These are phyloP conservation scores for Epinephelus fuscoguttatus DNA, from an alignment of 2,113 vertebrate species.

Conservation along the genomic window DNA sequence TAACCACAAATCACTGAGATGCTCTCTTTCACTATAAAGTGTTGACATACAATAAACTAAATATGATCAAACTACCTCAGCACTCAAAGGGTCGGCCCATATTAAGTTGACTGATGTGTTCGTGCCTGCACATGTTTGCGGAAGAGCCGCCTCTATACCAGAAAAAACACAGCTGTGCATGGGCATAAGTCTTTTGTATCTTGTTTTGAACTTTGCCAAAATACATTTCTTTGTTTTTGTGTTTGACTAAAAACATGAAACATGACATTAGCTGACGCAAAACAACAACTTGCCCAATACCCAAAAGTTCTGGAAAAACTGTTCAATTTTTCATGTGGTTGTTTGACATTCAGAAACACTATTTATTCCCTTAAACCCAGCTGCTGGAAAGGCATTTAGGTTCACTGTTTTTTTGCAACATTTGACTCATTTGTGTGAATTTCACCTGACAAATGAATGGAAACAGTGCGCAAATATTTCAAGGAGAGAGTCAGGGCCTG, in stretches of 20 bases:
- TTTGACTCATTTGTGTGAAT: conserved; percentile 36
- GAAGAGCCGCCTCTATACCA: neutral
- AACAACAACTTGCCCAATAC: conserved; percentile 20
- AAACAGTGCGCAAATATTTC: conserved; percentile 37
- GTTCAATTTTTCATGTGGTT: neutral
- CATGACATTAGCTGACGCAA: conserved; percentile 20
- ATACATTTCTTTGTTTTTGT: conserved; percentile 7
- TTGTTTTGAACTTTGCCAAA: neutral
- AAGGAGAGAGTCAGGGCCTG: neutral
- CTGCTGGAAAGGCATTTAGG: neutral
- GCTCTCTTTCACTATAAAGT: neutral
- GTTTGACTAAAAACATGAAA: conserved; percentile 28
- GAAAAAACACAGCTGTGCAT: conserved; percentile 20
- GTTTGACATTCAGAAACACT: conserved; percentile 17
- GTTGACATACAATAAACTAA: conserved; percentile 6
- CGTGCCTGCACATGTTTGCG: conserved; percentile 36
- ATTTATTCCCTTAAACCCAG: conserved; percentile 2
- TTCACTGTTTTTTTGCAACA: conserved; percentile 2
- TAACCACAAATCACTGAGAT: neutral
- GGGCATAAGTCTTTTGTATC: conserved; percentile 11
- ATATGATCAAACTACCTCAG: conserved; percentile 21
- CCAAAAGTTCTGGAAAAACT: neutral
- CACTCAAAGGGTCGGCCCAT: neutral
- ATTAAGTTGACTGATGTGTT: conserved; percentile 25
- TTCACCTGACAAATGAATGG: conserved; percentile 29